These are phyloP conservation scores for Gymnodraco acuticeps DNA, from an alignment of 2,797 vertebrate species.

Conservation along the genomic window DNA sequence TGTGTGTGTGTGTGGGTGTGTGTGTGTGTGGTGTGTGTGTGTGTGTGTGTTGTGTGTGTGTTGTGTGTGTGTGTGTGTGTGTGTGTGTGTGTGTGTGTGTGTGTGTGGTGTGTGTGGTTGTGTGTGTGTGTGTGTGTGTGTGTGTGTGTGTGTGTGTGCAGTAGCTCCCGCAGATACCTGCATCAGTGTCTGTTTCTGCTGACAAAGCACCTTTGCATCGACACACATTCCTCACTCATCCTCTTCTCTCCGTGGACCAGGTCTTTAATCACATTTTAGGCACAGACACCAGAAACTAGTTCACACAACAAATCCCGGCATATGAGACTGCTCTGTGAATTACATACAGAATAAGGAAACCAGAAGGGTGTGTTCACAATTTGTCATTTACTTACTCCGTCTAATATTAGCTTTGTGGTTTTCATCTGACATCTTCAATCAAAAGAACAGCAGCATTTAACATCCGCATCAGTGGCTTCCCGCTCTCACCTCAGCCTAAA, in stretches of 20 bases:
- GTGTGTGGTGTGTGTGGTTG: conserved; percentile 23
- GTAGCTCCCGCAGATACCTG: conserved; percentile 60
- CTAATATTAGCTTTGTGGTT: conserved; percentile 38
- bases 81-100: conserved; percentile 14
- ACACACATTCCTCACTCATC: conserved; percentile 45
- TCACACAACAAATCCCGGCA: conserved; percentile 40
- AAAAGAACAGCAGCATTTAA: conserved; percentile 36
- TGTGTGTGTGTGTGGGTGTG: neutral
- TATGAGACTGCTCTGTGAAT: conserved; percentile 4
- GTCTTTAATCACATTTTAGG: conserved; percentile 56
- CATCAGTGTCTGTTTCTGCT: conserved; percentile 66
- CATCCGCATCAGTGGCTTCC: conserved; percentile 56
- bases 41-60: conserved; percentile 23
- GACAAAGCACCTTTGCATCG: conserved; percentile 55
- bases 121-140: conserved; percentile 22
- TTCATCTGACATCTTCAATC: conserved; percentile 29
- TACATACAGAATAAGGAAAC: neutral
- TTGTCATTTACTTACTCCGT: conserved; percentile 17
- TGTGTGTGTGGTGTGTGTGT: conserved; percentile 6
- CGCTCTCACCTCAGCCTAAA: conserved; percentile 58
- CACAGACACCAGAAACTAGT: conserved; percentile 36
- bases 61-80: conserved; percentile 17
- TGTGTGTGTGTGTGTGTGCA: conserved; percentile 16
- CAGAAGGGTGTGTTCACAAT: neutral
- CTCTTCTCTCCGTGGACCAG: conserved; percentile 25